phyloP scores from a whole-genome alignment of 2,113 vertebrate genomes.

The Trogon melanurus region DNA sequence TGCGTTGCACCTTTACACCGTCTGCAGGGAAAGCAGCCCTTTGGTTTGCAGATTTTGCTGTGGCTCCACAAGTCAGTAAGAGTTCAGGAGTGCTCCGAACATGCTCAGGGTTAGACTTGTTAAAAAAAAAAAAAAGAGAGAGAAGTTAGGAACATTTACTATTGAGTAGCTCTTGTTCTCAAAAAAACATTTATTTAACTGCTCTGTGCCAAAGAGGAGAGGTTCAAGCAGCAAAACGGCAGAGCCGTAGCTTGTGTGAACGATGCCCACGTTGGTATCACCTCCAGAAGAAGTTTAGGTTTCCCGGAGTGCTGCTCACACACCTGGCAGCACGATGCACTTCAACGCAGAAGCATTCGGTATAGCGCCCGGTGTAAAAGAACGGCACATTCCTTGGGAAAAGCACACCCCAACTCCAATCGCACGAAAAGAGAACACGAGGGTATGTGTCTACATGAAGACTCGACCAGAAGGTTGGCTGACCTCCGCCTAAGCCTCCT shows the following conservation, averaged over 20 bases:
- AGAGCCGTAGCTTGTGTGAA: neutral
- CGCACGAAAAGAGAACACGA: neutral
- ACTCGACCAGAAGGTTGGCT: neutral
- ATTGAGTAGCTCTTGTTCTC: neutral
- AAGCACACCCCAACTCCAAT: neutral
- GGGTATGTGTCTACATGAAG: neutral
- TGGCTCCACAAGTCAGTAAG: neutral
- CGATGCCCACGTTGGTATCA: neutral
- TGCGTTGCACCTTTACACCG: neutral
- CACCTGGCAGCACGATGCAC: accelerated
- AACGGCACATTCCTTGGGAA: neutral
- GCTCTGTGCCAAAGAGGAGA: neutral
- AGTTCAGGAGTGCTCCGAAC: constrained; percentile 7
- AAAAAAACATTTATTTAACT: neutral
- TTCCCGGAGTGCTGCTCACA: neutral
- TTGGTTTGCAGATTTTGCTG: neutral
- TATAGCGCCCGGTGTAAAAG: neutral
- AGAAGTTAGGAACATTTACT: neutral
- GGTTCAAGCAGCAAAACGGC: neutral
- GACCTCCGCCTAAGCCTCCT: neutral
- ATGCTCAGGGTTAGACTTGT: neutral
- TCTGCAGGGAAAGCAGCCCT: neutral
- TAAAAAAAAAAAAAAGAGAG: neutral
- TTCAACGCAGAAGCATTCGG: neutral
- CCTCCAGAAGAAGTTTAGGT: neutral